These are phyloP conservation scores for Echiichthys vipera DNA, from an alignment of 2,797 vertebrate species.

Conservation along the genomic window DNA sequence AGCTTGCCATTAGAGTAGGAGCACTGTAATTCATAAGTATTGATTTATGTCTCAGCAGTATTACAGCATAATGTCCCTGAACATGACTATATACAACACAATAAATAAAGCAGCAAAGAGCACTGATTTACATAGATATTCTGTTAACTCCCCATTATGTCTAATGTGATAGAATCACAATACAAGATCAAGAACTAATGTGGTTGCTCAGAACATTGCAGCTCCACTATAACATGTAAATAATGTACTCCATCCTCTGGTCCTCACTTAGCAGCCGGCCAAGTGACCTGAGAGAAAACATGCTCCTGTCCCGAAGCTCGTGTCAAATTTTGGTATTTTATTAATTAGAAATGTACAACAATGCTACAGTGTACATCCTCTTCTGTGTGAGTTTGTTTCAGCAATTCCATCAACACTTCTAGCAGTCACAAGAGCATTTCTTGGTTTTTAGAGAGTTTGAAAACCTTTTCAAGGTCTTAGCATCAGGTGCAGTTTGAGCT, in stretches of 20 bases:
- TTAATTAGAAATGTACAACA: slow-evolving; percentile 5
- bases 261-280: slow-evolving; percentile 1
- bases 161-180: slow-evolving; percentile 22
- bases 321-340: slow-evolving; percentile 18
- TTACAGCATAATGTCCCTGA: slow-evolving; percentile 51
- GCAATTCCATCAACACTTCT: background rate
- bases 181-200: slow-evolving; percentile 6
- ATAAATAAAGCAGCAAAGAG: slow-evolving; percentile 44
- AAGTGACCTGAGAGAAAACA: background rate
- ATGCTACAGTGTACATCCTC: background rate
- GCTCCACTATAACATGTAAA: slow-evolving; percentile 16
- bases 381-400: background rate
- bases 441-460: slow-evolving; percentile 3
- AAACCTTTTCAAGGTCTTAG: slow-evolving; percentile 19
- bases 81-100: slow-evolving; percentile 29
- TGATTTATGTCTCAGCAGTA: slow-evolving; percentile 69
- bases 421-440: background rate
- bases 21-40: slow-evolving; percentile 75
- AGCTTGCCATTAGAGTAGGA: slow-evolving; percentile 56
- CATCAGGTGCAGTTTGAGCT: slow-evolving; percentile 15
- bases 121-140: slow-evolving; percentile 38
- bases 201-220: slow-evolving; percentile 21
- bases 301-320: background rate
- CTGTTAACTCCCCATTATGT: slow-evolving; percentile 32
- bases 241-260: slow-evolving; percentile 11